Percentiles rank a stretch among this genome's conserved stretches.
phyloP scores from a whole-genome alignment of 2,113 vertebrate genomes.

The Aptenodytes patagonicus region DNA sequence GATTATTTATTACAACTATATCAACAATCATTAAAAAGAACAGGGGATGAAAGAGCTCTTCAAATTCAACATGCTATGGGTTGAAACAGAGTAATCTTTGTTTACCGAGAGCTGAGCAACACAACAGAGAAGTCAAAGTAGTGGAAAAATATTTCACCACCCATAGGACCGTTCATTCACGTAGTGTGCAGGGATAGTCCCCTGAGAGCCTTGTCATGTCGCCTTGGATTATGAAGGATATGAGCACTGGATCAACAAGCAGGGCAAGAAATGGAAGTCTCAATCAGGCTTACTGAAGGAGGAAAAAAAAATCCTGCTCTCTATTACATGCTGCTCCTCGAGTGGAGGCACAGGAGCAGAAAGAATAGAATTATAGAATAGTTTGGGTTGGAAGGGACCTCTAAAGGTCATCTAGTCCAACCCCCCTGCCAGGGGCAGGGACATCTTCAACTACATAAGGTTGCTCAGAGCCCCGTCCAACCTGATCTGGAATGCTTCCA shows the following conservation, averaged over 20 bases:
- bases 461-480: too few relatives aligned
- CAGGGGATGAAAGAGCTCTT: not conserved
- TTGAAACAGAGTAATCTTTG: not conserved
- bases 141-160: not conserved
- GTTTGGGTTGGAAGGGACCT: too few relatives aligned
- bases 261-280: constrained; percentile 25
- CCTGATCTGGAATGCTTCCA: too few relatives aligned
- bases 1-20: not conserved
- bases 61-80: not conserved
- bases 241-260: not conserved
- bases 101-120: not conserved
- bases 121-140: not conserved
- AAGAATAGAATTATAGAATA: not conserved
- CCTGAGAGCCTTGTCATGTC: not conserved
- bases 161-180: not conserved
- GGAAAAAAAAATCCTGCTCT: not conserved
- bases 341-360: not conserved
- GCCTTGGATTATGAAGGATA: constrained; percentile 22
- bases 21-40: not conserved
- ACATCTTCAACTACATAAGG: too few relatives aligned
- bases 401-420: too few relatives aligned
- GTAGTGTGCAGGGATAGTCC: not conserved
- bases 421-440: too few relatives aligned
- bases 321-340: not conserved
- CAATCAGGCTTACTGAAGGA: not conserved